phyloP scores from a whole-genome alignment of 2,888 invertebrate species.

The Sesia apiformis region DNA sequence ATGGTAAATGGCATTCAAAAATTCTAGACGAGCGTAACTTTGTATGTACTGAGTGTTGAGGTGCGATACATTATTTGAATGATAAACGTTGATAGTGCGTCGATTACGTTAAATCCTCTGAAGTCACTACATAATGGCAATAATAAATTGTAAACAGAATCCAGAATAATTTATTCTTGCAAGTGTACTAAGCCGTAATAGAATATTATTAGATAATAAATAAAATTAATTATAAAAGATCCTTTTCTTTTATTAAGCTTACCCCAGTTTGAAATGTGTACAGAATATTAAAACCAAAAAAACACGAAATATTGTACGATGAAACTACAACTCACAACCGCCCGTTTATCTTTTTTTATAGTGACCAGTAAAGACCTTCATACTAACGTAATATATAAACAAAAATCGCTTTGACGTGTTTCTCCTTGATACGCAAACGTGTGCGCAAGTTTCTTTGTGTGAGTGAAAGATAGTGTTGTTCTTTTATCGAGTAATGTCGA shows the following conservation, averaged over 20 bases:
- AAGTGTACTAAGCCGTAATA: conserved; percentile 68
- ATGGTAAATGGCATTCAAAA: conserved; percentile 25
- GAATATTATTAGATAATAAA: conserved; percentile 64
- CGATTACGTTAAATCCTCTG: conserved; percentile 1
- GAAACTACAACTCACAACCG: too few species aligned
- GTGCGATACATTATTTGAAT: neutral
- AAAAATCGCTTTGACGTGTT: too few species aligned
- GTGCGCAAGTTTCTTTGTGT: too few species aligned
- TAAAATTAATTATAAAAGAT: conserved; percentile 62
- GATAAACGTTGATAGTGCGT: neutral
- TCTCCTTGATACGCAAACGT: too few species aligned
- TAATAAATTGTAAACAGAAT: conserved; percentile 42
- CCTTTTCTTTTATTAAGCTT: conserved; percentile 24
- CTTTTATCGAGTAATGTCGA: too few species aligned
- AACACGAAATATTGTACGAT: too few species aligned
- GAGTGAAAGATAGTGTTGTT: too few species aligned
- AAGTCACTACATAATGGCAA: conserved; percentile 31
- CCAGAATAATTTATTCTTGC: conserved; percentile 62
- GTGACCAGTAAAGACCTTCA: too few species aligned
- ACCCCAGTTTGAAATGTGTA: neutral
- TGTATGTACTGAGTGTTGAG: neutral
- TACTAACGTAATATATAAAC: too few species aligned
- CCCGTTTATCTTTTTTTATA: too few species aligned
- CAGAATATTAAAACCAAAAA: too few species aligned
- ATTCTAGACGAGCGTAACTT: neutral